Base-by-base conservation (phyloP, 2,888 invertebrate genomes). In the Melanostoma scalare region DNA sequence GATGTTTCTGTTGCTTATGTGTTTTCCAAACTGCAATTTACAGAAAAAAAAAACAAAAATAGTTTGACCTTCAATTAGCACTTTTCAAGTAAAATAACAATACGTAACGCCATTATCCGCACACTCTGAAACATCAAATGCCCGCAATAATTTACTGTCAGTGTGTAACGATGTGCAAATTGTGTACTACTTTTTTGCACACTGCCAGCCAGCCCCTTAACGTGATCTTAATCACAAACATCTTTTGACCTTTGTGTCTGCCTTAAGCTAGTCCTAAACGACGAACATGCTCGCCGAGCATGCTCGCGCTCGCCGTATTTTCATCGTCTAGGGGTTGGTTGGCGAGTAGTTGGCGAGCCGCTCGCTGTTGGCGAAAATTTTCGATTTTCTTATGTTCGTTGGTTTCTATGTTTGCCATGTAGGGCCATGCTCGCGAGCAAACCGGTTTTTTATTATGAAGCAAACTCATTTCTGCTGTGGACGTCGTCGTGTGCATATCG, bases 31-130 rank as follows among this genome's bases (percentile, higher is more conserved):
- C 9, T 46, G 46, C 60, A 60, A 33, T 6, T 0, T 20, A 20
- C 31, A n/a, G 1, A 35, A 35, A 58, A 33, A 58, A 33, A 44
- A 33, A 1, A 6, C 8, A 31, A 40, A 38, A 61, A 46, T 38
- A 35, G n/a, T 63, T 55, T 63, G 33, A 10, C 69, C 61, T 76
- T 76, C 61, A 69, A 61, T 61, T 69, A 76, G 60, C 53, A 52
- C 36, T 58, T 4, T 67, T 67, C 35, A 60, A 60, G 35, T 60
- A 44, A 44, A 60, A 40, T 44, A 44, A 33, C 44, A 44, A 60
- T 44, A 60, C 9, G 8, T 42, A n/a, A 31, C 31, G 9, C 6
- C 42, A 58, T 42, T 56, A 40, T 4, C 40, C 20, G n/a, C 40
- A 56, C 30, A 31, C 35, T 52, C 33, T 10, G 9, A 2, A 20